Conservation (phyloP, 2,113 vertebrate species). For the Nothobranchius kuhntae region DNA sequence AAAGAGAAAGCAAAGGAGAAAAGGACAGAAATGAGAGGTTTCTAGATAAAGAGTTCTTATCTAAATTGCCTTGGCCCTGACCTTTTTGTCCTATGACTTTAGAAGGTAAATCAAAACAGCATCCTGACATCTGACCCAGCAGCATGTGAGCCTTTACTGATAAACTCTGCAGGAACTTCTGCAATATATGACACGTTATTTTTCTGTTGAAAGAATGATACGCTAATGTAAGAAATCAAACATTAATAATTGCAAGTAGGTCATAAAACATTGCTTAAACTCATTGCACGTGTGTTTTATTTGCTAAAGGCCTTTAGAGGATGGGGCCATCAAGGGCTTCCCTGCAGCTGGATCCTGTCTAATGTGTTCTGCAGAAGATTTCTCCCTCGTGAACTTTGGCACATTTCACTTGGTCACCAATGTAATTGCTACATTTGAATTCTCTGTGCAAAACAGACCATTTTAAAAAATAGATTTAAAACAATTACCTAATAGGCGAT, state of each 20-base stretch:
- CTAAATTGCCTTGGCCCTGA: slow-evolving; percentile 78
- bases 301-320: slow-evolving; percentile 60
- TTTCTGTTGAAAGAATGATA: neutral
- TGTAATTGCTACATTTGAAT: slow-evolving; percentile 11
- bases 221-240: too few species aligned
- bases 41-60: slow-evolving; percentile 66
- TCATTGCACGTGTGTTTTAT: slow-evolving; percentile 31
- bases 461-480: neutral
- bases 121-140: slow-evolving; percentile 49
- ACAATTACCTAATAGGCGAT: too few species aligned
- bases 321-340: slow-evolving; percentile 64
- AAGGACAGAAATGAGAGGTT: slow-evolving; percentile 57
- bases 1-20: slow-evolving; percentile 40
- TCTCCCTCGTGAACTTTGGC: slow-evolving; percentile 52
- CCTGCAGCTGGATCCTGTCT: slow-evolving; percentile 81
- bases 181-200: slow-evolving; percentile 7
- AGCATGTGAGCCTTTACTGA: slow-evolving; percentile 30
- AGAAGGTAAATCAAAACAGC: slow-evolving; percentile 63
- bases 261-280: slow-evolving; percentile 19
- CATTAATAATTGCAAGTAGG: too few species aligned
- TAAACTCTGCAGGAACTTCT: slow-evolving; percentile 26
- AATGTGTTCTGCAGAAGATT: slow-evolving; percentile 44
- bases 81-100: slow-evolving; percentile 58
- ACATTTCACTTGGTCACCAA: slow-evolving; percentile 41
- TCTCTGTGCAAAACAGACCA: slow-evolving; percentile 5